A percentile compares a stretch with the other conserved stretches of the same genome.
These are phyloP conservation scores for Cynocephalus volans DNA, from an alignment of 2,113 vertebrate species.

Conservation along the genomic window DNA sequence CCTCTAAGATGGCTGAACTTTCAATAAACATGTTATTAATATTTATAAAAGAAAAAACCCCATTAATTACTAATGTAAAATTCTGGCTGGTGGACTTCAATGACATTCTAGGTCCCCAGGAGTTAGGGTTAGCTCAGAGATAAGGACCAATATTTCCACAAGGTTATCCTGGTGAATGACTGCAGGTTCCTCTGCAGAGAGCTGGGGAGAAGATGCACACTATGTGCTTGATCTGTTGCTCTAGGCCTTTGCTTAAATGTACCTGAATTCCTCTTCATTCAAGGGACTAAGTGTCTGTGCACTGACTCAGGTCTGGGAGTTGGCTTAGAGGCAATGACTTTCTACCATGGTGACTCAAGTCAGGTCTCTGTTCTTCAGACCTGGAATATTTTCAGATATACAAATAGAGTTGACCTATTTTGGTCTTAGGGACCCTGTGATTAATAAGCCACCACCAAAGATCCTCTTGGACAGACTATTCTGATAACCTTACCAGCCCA, in stretches of 20 bases:
- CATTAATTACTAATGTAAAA: background rate
- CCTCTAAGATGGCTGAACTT: background rate
- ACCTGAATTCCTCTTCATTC: background rate
- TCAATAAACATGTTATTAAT: background rate
- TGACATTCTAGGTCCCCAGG: background rate
- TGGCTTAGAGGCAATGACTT: background rate
- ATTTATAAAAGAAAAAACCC: background rate
- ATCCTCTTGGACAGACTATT: background rate
- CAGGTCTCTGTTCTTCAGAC: background rate
- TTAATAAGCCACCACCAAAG: background rate
- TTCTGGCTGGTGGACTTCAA: background rate
- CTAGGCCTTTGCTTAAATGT: background rate
- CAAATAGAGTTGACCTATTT: background rate
- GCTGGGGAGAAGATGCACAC: background rate
- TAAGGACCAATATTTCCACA: background rate
- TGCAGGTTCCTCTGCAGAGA: background rate
- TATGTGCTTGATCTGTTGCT: background rate
- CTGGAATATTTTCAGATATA: background rate
- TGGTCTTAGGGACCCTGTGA: background rate
- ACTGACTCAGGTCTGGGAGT: background rate
- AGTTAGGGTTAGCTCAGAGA: background rate
- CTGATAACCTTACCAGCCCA: background rate
- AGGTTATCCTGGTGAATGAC: background rate
- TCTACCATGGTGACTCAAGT: background rate
- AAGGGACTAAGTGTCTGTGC: background rate